Percentiles rank a stretch among this genome's conserved stretches.
Conservation (phyloP, 2,797 vertebrate genomes). For the Tenualosa thibaudeaui region DNA sequence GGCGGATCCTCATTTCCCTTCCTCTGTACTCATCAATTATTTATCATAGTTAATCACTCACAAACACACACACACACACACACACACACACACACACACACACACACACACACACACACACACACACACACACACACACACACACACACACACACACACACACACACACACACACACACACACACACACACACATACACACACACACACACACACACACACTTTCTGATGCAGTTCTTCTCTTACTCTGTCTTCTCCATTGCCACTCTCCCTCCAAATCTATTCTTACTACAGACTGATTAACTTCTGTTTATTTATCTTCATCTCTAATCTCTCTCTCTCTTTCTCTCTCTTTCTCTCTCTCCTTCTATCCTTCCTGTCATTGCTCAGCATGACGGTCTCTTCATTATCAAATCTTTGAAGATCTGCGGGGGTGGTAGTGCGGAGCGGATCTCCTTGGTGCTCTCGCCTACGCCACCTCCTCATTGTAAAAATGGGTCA, state of each 20-base stretch:
- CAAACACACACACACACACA: not conserved
- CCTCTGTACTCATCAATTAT: conserved; percentile 14
- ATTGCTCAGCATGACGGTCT: not conserved
- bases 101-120: not conserved
- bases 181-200: not conserved
- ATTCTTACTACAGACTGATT: too few species aligned
- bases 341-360: not conserved
- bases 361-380: not conserved
- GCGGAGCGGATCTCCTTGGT: not conserved
- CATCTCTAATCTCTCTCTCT: not conserved
- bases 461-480: not conserved
- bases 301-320: not conserved
- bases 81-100: not conserved
- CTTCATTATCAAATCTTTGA: not conserved
- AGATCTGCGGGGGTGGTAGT: not conserved
- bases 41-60: not conserved
- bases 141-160: not conserved
- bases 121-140: not conserved
- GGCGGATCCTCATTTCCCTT: not conserved
- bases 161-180: not conserved
- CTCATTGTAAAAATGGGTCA: not conserved
- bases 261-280: too few species aligned
- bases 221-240: too few species aligned
- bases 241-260: too few species aligned
- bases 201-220: not conserved